A percentile compares a stretch with the other conserved stretches of the same genome.
Evolutionary conservation across 2,113 vertebrate species (phyloP).

Genomic region (Paralichthys olivaceus): DNA sequence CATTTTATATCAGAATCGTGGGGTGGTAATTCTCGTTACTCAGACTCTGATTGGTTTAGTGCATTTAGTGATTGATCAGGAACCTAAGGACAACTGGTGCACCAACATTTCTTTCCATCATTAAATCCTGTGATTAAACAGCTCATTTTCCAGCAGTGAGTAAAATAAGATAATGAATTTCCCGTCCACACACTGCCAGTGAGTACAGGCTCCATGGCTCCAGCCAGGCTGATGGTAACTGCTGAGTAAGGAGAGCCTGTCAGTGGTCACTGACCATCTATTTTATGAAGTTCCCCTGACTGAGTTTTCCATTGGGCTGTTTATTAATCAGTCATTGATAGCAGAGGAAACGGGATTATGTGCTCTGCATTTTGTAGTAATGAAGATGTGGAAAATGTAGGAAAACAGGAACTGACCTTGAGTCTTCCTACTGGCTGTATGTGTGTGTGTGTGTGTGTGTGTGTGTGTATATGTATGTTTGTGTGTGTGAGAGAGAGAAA

Average conservation of each 20-base stretch:
- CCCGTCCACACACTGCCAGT: background rate
- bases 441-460: slow-evolving; percentile 7
- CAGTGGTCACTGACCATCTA: slow-evolving; percentile 37
- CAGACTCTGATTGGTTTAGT: no score
- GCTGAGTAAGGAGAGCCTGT: slow-evolving; percentile 52
- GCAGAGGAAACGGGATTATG: slow-evolving; percentile 65
- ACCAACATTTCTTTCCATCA: no score
- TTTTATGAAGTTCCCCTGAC: slow-evolving; percentile 47
- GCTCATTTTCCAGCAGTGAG: slow-evolving; percentile 15
- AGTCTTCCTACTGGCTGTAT: slow-evolving; percentile 39
- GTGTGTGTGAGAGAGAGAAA: background rate
- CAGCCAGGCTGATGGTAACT: slow-evolving; percentile 42
- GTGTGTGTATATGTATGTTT: no score
- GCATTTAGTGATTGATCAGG: no score
- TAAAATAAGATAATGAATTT: slow-evolving; percentile 36
- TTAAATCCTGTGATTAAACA: background rate
- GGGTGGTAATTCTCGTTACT: no score
- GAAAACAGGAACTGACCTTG: slow-evolving; percentile 78
- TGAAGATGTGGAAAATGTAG: slow-evolving; percentile 57
- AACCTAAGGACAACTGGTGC: no score
- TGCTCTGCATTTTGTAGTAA: slow-evolving; percentile 47
- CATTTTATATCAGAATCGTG: no score
- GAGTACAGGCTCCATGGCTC: slow-evolving; percentile 37
- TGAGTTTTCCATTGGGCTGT: slow-evolving; percentile 48
- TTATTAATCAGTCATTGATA: slow-evolving; percentile 62